These are phyloP conservation scores for Papio anubis DNA, from an alignment of 2,113 vertebrate species.

Conservation along the genomic window DNA sequence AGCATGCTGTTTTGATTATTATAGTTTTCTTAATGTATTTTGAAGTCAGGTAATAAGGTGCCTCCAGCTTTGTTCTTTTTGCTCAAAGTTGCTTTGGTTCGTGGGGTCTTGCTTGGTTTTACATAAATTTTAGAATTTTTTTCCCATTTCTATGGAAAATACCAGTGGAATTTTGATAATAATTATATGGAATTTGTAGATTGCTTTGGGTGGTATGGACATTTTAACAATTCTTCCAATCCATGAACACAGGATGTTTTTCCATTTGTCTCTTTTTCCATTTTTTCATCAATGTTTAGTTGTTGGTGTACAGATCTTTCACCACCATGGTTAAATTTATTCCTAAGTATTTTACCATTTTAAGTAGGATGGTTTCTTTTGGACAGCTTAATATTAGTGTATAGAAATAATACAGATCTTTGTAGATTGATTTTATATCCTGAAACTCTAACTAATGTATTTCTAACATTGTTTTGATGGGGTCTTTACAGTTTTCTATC, in stretches of 20 bases:
- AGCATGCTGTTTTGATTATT: not conserved
- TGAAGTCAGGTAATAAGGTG: not conserved
- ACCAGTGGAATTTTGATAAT: not conserved
- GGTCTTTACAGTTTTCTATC: not conserved
- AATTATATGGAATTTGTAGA: not conserved
- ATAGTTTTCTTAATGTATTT: not conserved
- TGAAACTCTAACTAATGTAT: not conserved
- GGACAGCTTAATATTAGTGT: not conserved
- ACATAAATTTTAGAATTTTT: not conserved
- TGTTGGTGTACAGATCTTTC: not conserved
- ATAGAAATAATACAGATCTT: not conserved
- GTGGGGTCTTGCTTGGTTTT: not conserved
- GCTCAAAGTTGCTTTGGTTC: not conserved
- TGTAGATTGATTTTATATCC: not conserved
- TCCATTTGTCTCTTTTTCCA: not conserved
- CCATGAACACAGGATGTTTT: not conserved
- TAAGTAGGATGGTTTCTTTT: not conserved
- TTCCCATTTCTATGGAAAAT: not conserved
- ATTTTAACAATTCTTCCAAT: not conserved
- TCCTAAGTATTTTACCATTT: not conserved
- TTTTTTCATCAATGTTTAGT: not conserved
- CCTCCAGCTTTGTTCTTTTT: not conserved
- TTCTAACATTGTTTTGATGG: not conserved
- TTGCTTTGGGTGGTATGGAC: not conserved
- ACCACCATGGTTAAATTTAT: not conserved